Conservation (phyloP, 2,797 vertebrate species). For the Ciconia nigra region DNA sequence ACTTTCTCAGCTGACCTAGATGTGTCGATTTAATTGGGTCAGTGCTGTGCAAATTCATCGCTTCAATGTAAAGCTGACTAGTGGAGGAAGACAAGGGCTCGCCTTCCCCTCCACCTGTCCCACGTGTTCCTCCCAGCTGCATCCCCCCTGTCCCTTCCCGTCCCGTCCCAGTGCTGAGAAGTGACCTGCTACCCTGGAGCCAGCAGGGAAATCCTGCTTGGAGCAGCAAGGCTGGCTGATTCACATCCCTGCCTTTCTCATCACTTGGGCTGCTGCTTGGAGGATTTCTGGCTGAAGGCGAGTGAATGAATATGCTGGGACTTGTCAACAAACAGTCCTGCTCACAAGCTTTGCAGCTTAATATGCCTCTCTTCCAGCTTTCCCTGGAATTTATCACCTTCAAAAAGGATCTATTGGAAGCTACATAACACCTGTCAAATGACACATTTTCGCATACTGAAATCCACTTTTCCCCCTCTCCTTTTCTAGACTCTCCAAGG, state of each 20-base stretch:
- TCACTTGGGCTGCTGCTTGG: background rate
- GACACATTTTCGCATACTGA: background rate
- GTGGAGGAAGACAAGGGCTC: background rate
- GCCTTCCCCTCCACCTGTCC: background rate
- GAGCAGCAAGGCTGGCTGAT: background rate
- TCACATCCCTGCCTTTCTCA: background rate
- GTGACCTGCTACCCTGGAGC: background rate
- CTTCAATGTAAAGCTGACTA: background rate
- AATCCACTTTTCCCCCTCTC: background rate
- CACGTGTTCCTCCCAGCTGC: background rate
- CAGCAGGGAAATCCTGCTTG: background rate
- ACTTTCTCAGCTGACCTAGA: slow-evolving; percentile 12
- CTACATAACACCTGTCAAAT: background rate
- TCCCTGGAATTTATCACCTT: background rate
- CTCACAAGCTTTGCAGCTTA: background rate
- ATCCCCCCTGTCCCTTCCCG: background rate
- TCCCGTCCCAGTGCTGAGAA: background rate
- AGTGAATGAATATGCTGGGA: background rate
- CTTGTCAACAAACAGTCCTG: background rate
- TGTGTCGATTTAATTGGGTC: background rate
- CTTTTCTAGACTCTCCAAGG: background rate
- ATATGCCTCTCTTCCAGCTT: background rate
- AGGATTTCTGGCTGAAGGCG: slow-evolving; percentile 17
- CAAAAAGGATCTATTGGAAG: background rate
- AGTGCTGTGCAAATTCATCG: background rate